Evolutionary conservation across 2,797 vertebrate species (phyloP).

Genomic region (Spinus pinus): DNA sequence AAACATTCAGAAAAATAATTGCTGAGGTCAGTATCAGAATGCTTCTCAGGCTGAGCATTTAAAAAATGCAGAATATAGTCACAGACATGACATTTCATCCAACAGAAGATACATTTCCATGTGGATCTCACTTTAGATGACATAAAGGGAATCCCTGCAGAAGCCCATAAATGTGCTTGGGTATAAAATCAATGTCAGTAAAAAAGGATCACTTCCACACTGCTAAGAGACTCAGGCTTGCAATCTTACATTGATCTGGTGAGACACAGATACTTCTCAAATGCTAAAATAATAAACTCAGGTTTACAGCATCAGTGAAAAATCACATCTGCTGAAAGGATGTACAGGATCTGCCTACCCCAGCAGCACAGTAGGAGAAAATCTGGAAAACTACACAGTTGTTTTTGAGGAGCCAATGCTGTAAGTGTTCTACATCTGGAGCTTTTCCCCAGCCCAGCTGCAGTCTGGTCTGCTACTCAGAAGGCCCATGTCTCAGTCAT

Average conservation of each 20-base stretch:
- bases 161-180: not conserved
- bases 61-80: not conserved
- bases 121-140: not conserved
- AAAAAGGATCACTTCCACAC: not conserved
- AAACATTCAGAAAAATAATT: not conserved
- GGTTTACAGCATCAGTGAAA: not conserved
- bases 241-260: not conserved
- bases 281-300: not conserved
- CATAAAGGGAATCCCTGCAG: not conserved
- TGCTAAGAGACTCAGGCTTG: not conserved
- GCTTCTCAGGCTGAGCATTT: not conserved
- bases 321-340: not conserved
- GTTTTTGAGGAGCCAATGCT: not conserved
- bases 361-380: not conserved
- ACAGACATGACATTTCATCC: not conserved
- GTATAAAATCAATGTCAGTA: not conserved
- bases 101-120: not conserved
- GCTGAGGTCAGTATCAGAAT: not conserved
- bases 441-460: not conserved
- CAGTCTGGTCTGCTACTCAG: not conserved
- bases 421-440: not conserved
- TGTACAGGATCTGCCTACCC: not conserved
- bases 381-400: not conserved
- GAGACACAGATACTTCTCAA: not conserved
- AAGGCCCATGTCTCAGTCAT: not conserved